A percentile compares a stretch with the other conserved stretches of the same genome.
phyloP scores from a whole-genome alignment of 2,888 invertebrate genomes.

The Cryptus armator region DNA sequence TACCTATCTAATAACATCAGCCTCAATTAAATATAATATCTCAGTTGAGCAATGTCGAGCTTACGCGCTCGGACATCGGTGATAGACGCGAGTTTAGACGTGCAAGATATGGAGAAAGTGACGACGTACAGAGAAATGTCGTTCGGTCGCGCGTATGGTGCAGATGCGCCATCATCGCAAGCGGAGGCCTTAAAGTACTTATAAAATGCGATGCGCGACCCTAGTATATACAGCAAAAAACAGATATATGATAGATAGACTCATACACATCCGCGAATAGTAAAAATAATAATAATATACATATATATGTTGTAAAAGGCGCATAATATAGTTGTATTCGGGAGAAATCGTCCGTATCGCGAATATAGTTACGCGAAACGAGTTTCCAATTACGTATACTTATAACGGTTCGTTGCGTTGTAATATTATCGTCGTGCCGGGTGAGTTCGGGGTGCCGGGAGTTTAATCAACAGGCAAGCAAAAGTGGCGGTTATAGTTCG shows the following conservation, averaged over 20 bases:
- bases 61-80: conserved; percentile 25
- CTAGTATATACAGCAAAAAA: conserved; percentile 25
- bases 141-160: conserved; percentile 44
- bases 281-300: conserved; percentile 39
- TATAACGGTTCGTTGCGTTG: conserved; percentile 58
- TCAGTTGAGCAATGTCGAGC: conserved; percentile 57
- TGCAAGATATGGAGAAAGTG: conserved; percentile 51
- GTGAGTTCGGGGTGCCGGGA: conserved; percentile 31
- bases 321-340: conserved; percentile 35
- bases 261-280: neutral
- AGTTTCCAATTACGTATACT: conserved; percentile 68
- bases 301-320: conserved; percentile 20
- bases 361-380: conserved; percentile 62
- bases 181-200: conserved; percentile 1
- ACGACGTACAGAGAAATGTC: conserved; percentile 59
- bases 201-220: conserved; percentile 3
- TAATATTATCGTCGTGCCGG: conserved; percentile 62
- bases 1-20: conserved; percentile 44
- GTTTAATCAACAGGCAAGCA: conserved; percentile 17
- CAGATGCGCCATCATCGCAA: conserved; percentile 43
- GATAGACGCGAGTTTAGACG: conserved; percentile 12
- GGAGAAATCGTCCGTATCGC: conserved; percentile 60
- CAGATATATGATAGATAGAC: conserved; percentile 41
- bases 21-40: conserved; percentile 60
- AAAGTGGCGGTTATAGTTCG: conserved; percentile 8